A percentile compares a stretch with the other conserved stretches of the same genome.
Conservation (phyloP, 2,888 invertebrate species). For the Zhuqinia jingwanae region DNA sequence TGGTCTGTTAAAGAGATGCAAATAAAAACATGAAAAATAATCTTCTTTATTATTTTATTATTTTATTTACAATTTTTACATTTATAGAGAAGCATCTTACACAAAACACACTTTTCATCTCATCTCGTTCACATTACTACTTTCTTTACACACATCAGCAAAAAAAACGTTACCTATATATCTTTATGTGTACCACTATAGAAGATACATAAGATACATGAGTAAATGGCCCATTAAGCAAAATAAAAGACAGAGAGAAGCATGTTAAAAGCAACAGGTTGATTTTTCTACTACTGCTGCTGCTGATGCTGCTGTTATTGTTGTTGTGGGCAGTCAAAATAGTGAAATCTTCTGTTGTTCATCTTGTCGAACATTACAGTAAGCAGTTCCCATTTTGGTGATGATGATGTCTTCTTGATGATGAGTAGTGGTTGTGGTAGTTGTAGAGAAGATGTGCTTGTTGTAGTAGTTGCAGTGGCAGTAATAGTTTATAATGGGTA, state of each 20-base stretch:
- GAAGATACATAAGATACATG: constrained; percentile 48
- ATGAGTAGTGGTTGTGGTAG: constrained; percentile 12
- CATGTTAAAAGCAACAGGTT: constrained; percentile 60
- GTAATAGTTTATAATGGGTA: constrained; percentile 58
- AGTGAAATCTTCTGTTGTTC: constrained; percentile 40
- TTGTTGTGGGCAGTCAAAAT: constrained; percentile 25
- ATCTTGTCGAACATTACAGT: background rate
- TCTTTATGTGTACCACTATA: no score
- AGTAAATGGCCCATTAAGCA: constrained; percentile 60
- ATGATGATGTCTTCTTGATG: background rate
- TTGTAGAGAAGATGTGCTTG: constrained; percentile 19
- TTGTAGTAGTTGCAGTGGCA: constrained; percentile 1
- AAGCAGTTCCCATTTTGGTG: background rate
- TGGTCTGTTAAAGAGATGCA: constrained; percentile 44
- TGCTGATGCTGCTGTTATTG: no score
- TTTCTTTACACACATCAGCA: background rate
- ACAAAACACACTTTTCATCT: constrained; percentile 1
- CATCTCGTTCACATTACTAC: constrained; percentile 28
- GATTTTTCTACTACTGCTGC: no score
- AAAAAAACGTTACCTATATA: no score
- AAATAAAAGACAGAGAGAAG: constrained; percentile 24
- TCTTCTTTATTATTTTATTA: constrained; percentile 30
- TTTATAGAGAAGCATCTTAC: background rate
- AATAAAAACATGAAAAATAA: constrained; percentile 53
- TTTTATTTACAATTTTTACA: background rate